Evolutionary conservation across 2,888 invertebrate genomes (phyloP).

Genomic region (Exephanes ischioxanthus): DNA sequence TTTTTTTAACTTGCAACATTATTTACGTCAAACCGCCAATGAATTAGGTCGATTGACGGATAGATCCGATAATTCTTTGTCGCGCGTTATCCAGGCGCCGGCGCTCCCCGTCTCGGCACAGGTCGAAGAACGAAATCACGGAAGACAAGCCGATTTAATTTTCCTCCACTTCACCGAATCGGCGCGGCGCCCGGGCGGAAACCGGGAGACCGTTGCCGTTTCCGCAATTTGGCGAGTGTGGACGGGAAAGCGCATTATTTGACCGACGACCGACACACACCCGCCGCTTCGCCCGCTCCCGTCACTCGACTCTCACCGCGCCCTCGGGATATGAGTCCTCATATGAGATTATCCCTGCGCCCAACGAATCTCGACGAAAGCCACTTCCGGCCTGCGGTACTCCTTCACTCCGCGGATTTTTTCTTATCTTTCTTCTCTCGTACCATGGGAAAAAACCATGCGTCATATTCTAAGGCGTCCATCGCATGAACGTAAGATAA

Average conservation of each 20-base stretch:
- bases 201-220: constrained; percentile 67
- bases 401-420: background rate
- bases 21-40: constrained; percentile 31
- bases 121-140: background rate
- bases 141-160: constrained; percentile 9
- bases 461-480: background rate
- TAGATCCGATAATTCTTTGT: constrained; percentile 59
- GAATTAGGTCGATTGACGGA: constrained; percentile 67
- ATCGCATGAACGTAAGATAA: background rate
- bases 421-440: constrained; percentile 8
- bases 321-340: constrained; percentile 72
- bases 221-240: constrained; percentile 76
- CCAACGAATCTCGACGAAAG: constrained; percentile 38
- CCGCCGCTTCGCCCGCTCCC: constrained; percentile 16
- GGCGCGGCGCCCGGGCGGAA: background rate
- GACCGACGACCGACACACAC: constrained; percentile 52
- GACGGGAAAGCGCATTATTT: constrained; percentile 72
- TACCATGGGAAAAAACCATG: constrained; percentile 4
- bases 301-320: constrained; percentile 39
- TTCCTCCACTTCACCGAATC: constrained; percentile 15
- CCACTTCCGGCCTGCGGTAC: constrained; percentile 23
- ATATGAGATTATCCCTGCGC: constrained; percentile 77
- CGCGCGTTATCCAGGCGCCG: background rate
- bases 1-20: constrained; percentile 17
- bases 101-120: background rate